Percentiles rank a stretch among this genome's conserved stretches.
Evolutionary conservation across 2,113 vertebrate genomes (phyloP).

Genomic region (Nibea albiflora): DNA sequence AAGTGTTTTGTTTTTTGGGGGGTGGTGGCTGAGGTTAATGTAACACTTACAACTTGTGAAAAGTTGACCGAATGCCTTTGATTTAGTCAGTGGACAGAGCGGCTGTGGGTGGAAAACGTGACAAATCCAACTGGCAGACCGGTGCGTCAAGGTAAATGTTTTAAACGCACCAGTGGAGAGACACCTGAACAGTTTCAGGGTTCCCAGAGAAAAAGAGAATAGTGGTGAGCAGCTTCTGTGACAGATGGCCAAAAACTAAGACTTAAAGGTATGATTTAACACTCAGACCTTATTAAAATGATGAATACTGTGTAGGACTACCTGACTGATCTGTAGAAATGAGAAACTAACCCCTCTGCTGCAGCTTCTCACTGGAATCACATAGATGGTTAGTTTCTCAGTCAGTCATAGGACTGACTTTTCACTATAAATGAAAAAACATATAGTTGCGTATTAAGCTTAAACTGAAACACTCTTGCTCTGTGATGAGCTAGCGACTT

Average conservation of each 20-base stretch:
- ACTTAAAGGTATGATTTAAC: not conserved
- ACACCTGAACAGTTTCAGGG: not conserved
- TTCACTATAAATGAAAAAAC: too few relatives aligned
- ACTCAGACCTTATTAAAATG: not conserved
- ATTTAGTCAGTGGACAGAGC: slow-evolving; percentile 50
- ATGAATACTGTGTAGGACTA: not conserved
- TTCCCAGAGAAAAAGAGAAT: not conserved
- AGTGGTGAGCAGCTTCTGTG: not conserved
- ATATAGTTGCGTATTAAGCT: too few relatives aligned
- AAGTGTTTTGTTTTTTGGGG: slow-evolving; percentile 7
- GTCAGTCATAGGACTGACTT: not conserved
- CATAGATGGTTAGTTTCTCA: not conserved
- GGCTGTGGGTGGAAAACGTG: slow-evolving; percentile 53
- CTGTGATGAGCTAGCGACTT: too few relatives aligned
- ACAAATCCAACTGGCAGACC: slow-evolving; percentile 40
- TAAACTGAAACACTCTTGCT: too few relatives aligned
- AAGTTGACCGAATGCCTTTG: slow-evolving; percentile 49
- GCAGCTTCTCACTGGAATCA: not conserved
- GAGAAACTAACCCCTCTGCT: not conserved
- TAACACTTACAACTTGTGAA: slow-evolving; percentile 51
- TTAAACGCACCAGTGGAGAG: slow-evolving; percentile 33
- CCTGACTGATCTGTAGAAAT: not conserved
- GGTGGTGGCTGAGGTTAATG: slow-evolving; percentile 46
- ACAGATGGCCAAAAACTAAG: not conserved
- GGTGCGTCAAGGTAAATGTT: slow-evolving; percentile 44